These are phyloP conservation scores for Porites australiensis DNA, from an alignment of 64 coral and sea anemone species.

Conservation along the genomic window DNA sequence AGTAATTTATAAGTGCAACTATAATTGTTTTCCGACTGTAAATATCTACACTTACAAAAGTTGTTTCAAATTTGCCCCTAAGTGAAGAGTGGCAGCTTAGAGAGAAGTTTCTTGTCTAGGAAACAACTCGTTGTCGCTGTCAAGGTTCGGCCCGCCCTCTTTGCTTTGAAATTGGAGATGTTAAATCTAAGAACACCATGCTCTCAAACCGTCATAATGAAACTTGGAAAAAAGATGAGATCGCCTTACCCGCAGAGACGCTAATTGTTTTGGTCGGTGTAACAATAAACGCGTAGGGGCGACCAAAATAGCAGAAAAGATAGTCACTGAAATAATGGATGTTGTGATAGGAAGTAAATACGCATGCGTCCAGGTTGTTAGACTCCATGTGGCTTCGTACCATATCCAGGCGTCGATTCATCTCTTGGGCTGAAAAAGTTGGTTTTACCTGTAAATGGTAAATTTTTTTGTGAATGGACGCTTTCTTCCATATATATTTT, in stretches of 20 bases:
- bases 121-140: no score
- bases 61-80: no score
- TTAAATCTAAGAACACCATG: no score
- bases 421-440: conserved; percentile 87
- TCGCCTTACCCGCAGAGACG: conserved; percentile 89
- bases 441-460: conserved; percentile 64
- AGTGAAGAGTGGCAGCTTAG: no score
- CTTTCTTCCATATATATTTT: not conserved
- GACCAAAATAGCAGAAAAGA: conserved; percentile 86
- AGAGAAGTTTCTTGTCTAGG: no score
- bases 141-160: no score
- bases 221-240: not conserved
- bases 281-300: conserved; percentile 80
- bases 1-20: no score
- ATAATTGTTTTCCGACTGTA: no score
- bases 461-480: not conserved
- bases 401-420: conserved; percentile 80
- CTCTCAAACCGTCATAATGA: no score
- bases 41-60: no score
- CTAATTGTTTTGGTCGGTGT: conserved; percentile 73
- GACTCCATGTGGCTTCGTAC: conserved; percentile 90
- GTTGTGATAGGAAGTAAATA: conserved; percentile 94
- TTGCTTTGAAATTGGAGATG: no score
- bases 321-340: conserved; percentile 93
- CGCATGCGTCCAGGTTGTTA: conserved; percentile 87